Conservation (phyloP, 2,113 vertebrate species). For the Pachypanchax playfairii region DNA sequence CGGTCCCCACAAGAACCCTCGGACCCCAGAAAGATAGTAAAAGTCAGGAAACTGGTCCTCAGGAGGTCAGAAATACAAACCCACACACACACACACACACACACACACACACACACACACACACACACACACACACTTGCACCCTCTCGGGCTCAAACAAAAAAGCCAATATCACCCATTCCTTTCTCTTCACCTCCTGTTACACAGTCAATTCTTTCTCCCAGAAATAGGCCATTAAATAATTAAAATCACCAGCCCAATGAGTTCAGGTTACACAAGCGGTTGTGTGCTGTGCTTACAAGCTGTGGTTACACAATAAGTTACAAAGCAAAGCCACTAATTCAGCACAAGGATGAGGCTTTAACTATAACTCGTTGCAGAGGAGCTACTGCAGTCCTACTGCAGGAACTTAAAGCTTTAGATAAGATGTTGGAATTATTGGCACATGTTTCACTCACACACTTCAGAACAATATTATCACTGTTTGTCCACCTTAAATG, state of each 20-base stretch:
- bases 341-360: neutral
- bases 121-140: conserved; percentile 5
- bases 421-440: too few relatives aligned
- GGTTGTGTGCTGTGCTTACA: conserved; percentile 13
- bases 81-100: too few relatives aligned
- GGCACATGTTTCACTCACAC: too few relatives aligned
- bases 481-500: too few relatives aligned
- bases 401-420: neutral
- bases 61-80: too few relatives aligned
- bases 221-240: conserved; percentile 27
- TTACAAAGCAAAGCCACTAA: conserved; percentile 10
- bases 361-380: neutral
- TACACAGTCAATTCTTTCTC: conserved; percentile 32
- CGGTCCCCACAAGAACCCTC: too few relatives aligned
- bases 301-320: neutral
- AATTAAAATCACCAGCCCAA: conserved; percentile 28
- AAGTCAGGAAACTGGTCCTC: too few relatives aligned
- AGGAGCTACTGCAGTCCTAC: neutral
- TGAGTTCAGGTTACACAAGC: conserved; percentile 13
- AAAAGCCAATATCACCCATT: conserved; percentile 27
- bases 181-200: conserved; percentile 22
- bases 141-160: conserved; percentile 19
- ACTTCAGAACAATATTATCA: too few relatives aligned
- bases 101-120: too few relatives aligned
- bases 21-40: too few relatives aligned